phyloP scores from a whole-genome alignment of 2,797 vertebrate species.

The Epinephelus malabaricus region DNA sequence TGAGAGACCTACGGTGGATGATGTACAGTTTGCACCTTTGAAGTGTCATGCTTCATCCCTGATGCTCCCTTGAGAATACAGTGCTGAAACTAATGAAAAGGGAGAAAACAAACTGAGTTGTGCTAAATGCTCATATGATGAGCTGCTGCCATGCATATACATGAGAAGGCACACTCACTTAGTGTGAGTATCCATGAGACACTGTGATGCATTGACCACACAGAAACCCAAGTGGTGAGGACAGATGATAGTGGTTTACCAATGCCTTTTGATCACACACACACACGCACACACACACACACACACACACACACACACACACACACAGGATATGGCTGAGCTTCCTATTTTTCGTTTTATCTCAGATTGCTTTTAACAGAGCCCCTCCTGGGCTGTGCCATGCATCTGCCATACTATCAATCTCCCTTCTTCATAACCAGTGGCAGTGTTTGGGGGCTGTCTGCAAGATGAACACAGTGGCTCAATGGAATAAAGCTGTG shows the following conservation, averaged over 20 bases:
- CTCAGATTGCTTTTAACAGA: constrained; percentile 47
- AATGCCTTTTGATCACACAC: constrained; percentile 60
- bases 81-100: constrained; percentile 55
- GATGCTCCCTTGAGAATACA: constrained; percentile 29
- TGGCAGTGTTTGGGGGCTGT: constrained; percentile 34
- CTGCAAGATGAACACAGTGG: constrained; percentile 43
- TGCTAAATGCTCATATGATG: constrained; percentile 27
- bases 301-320: background rate
- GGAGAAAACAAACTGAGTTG: constrained; percentile 45
- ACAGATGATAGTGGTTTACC: constrained; percentile 58
- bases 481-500: constrained; percentile 55
- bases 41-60: constrained; percentile 40
- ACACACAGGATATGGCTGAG: constrained; percentile 21
- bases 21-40: constrained; percentile 49
- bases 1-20: constrained; percentile 46
- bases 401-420: constrained; percentile 35
- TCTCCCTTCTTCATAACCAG: constrained; percentile 50
- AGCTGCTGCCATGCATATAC: constrained; percentile 15
- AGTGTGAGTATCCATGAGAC: constrained; percentile 21
- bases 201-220: constrained; percentile 41
- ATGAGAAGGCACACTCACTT: constrained; percentile 22
- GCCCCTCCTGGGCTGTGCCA: constrained; percentile 38
- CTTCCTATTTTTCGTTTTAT: constrained; percentile 44
- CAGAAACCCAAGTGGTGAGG: constrained; percentile 35
- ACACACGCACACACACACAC: background rate